phyloP scores from a whole-genome alignment of 2,113 vertebrate species.

The Vidua chalybeata region DNA sequence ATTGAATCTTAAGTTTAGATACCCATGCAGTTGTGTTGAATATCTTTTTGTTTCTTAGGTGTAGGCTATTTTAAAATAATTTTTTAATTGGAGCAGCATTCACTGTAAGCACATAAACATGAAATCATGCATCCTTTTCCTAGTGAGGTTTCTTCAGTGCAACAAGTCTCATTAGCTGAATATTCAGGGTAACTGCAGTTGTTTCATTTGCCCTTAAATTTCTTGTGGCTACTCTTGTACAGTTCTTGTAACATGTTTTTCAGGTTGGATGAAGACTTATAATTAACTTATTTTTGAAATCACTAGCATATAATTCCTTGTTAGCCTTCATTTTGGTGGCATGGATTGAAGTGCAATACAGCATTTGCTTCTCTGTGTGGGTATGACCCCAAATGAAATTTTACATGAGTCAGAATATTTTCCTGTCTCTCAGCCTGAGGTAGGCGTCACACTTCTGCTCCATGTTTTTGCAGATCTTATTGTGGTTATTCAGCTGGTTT shows the following conservation, averaged over 20 bases:
- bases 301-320: background rate
- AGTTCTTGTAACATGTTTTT: background rate
- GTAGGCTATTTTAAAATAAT: background rate
- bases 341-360: rapidly evolving
- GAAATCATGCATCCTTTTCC: background rate
- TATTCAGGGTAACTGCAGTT: background rate
- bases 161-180: background rate
- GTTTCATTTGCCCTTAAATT: background rate
- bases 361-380: background rate
- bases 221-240: background rate
- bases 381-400: background rate
- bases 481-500: background rate
- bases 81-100: background rate
- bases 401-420: background rate
- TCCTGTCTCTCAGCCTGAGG: background rate
- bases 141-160: background rate
- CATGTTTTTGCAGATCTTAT: rapidly evolving
- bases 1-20: background rate
- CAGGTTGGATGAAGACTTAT: background rate
- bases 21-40: background rate
- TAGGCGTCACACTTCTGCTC: background rate
- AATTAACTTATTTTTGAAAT: background rate
- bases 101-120: background rate
- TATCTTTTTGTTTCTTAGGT: background rate
- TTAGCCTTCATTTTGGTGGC: background rate